A percentile compares a stretch with the other conserved stretches of the same genome.
Evolutionary conservation across 2,888 invertebrate genomes (phyloP).

Genomic region (Lacanobia wlatinum): DNA sequence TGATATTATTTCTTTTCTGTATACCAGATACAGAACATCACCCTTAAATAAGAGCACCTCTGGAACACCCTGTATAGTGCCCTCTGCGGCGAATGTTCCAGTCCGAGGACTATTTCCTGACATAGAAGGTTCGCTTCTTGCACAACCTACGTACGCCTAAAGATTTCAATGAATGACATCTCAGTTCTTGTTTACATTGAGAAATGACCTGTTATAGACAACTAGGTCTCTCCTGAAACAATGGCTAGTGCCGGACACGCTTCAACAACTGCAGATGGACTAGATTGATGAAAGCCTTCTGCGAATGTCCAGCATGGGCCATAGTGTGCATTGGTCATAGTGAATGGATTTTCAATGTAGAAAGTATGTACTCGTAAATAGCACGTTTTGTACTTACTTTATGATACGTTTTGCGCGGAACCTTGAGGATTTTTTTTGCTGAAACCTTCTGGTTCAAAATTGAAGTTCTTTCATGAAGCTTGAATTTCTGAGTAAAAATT

Average conservation of each 20-base stretch:
- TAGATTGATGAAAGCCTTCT: constrained; percentile 28
- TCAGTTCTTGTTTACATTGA: constrained; percentile 11
- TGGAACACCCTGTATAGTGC: background rate
- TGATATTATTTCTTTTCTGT: too few relatives aligned
- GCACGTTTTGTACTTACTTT: background rate
- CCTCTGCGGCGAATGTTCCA: background rate
- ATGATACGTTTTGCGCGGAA: background rate
- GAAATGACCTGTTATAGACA: constrained; percentile 22
- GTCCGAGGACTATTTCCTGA: background rate
- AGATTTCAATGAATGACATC: constrained; percentile 18
- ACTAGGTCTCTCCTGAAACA: constrained; percentile 26
- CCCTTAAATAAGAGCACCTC: too few relatives aligned
- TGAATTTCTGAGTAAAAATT: background rate
- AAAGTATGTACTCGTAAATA: background rate
- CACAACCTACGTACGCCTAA: background rate
- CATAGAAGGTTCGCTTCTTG: background rate
- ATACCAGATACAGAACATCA: too few relatives aligned
- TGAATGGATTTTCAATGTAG: background rate
- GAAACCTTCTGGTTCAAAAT: background rate
- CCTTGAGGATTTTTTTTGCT: background rate
- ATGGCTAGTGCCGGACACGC: constrained; percentile 36
- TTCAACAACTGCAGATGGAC: constrained; percentile 41
- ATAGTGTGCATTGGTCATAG: background rate
- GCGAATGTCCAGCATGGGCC: background rate
- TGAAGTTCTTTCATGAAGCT: background rate